Base-by-base conservation (phyloP, 2,888 invertebrate species). In the Xestoiulus laeticollis region DNA sequence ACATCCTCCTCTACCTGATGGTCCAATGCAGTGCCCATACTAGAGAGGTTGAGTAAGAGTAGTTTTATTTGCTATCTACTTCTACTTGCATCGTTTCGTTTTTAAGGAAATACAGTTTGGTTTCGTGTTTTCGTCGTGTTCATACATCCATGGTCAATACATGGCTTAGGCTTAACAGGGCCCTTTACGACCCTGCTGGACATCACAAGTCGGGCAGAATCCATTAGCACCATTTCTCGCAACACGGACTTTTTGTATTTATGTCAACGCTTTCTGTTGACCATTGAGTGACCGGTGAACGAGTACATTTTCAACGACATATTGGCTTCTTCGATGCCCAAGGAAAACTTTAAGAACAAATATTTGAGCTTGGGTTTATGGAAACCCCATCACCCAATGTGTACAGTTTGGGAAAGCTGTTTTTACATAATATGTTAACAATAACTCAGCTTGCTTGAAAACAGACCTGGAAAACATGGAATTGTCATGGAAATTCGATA, bases 251-350 rank as follows among this genome's bases (percentile, higher is more conserved):
- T 10, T 48, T 48, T 48, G 48, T 16, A 10, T 16, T 48, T 48
- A 16, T 12, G 1, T 12, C 48, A 48, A 59, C 2, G 59, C 59
- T 59, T n/a, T 59, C 59, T 59, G 59, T 59, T 59, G 59, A 59
- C n/a, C 59, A 19, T 59, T 59, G 59, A 59, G n/a, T 59, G 59
- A 59, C 59, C 59, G n/a, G 59, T 59, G 59, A 19, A 59, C 19
- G n/a, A 59, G 59, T n/a, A 5, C 19, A 59, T 59, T 59, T 5
- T 14, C 19, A 5, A 59, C n/a, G 19, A n/a, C 59, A 14, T 59
- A 59, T 59, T 59, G 59, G 59, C 59, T 59, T 59, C 59, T 59
- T 59, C 59, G 59, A 59, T 59, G 59, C 59, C 59, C n/a, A 59
- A 59, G n/a, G n/a, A 19, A 59, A 59, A 59, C 59, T 59, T 59